Conservation (phyloP, 2,888 invertebrate genomes). For the Campoletis raptor region DNA sequence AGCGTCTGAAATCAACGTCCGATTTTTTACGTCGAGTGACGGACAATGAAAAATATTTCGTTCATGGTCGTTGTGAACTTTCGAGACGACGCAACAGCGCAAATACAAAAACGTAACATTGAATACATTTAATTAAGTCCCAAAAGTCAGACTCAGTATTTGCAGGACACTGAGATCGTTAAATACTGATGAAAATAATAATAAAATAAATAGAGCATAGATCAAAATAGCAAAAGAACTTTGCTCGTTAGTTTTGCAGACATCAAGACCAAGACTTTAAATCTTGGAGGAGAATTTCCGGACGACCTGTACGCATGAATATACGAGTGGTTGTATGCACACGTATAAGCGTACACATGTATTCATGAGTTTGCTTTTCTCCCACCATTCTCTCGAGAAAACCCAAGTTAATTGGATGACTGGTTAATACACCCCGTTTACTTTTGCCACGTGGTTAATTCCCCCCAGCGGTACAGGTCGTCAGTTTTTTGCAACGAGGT, state of each 20-base stretch:
- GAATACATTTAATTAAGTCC: not conserved
- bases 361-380: conserved; percentile 14
- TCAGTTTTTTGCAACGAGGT: not conserved
- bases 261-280: not conserved
- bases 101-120: no score
- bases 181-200: not conserved
- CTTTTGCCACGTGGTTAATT: conserved; percentile 62
- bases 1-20: not conserved
- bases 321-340: conserved; percentile 2
- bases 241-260: not conserved
- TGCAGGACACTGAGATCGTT: not conserved
- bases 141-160: not conserved
- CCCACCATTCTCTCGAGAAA: conserved; percentile 36
- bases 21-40: not conserved
- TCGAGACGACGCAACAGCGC: conserved; percentile 9
- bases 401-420: conserved; percentile 73
- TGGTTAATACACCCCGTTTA: conserved; percentile 71
- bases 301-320: not conserved
- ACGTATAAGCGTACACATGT: conserved; percentile 5
- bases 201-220: no score
- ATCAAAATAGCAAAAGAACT: no score
- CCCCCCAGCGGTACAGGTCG: conserved; percentile 9
- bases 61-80: conserved; percentile 39
- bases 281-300: not conserved
- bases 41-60: conserved; percentile 24